Percentiles rank a stretch among this genome's conserved stretches.
These are phyloP conservation scores for Thalassophryne amazonica DNA, from an alignment of 2,797 vertebrate genomes.

Conservation along the genomic window DNA sequence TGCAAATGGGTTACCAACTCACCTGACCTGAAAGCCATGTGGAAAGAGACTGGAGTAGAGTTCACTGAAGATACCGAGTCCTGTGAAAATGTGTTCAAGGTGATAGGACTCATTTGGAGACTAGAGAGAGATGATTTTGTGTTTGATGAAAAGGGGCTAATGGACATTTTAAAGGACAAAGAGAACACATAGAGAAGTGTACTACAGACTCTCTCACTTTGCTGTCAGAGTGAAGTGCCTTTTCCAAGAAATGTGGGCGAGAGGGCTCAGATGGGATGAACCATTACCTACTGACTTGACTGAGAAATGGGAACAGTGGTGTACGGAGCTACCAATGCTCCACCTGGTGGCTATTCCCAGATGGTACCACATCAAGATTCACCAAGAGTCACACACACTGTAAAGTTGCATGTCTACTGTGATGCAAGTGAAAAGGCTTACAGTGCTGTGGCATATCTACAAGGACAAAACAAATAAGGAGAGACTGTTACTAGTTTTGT, in stretches of 20 bases:
- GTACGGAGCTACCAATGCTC: slow-evolving; percentile 8
- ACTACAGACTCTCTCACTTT: slow-evolving; percentile 17
- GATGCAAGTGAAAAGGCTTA: slow-evolving; percentile 27
- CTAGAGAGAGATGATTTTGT: slow-evolving; percentile 9
- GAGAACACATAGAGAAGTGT: slow-evolving; percentile 17
- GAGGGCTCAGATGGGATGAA: slow-evolving; percentile 22
- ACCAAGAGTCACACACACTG: not conserved
- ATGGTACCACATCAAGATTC: slow-evolving; percentile 5
- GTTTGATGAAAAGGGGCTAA: slow-evolving; percentile 2
- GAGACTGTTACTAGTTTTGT: not conserved
- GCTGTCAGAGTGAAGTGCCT: slow-evolving; percentile 18
- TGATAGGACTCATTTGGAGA: slow-evolving; percentile 9
- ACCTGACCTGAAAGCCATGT: not conserved
- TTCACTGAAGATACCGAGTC: not conserved
- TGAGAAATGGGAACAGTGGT: slow-evolving; percentile 27
- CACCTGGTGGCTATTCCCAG: slow-evolving; percentile 10
- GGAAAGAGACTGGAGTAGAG: not conserved
- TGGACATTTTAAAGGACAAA: not conserved
- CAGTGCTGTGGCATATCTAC: slow-evolving; percentile 10
- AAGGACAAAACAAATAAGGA: not conserved
- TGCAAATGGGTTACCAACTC: slow-evolving; percentile 10
- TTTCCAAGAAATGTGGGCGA: slow-evolving; percentile 36
- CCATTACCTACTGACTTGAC: not conserved
- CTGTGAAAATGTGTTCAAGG: not conserved
- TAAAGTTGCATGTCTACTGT: slow-evolving; percentile 4